Evolutionary conservation across 2,113 vertebrate species (phyloP), one percentile per base, ranked within the genome.

Genomic region (Oreochromis spilurus): DNA sequence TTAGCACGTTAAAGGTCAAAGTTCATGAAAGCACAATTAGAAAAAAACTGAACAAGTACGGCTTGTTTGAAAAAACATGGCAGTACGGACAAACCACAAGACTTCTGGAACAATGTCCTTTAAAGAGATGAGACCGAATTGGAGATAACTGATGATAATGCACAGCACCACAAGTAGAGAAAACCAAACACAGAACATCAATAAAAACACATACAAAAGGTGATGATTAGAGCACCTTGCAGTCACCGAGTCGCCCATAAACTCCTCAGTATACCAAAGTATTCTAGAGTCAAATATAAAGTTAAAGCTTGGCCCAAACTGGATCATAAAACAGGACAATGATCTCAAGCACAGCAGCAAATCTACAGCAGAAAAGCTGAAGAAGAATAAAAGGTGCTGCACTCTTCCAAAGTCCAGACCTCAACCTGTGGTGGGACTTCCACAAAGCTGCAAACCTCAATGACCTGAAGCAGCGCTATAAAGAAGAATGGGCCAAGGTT

Each of bases 91-190:
- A 48, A 48, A 72, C 14, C 40, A 1, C 60, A 65, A 65, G 60
- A 65, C 60, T 1, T 65, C 60, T 21, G 60, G 60, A 38, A 38
- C 34, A 38, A 65, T 0, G 60, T 0, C 4, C 17, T n/a, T 65
- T 65, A n/a, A 36, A 65, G 60, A 65, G 9, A 62, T n/a, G 60
- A 65, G 34, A 13, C 6, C 1, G 6, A 65, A 13, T 11, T 65
- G 60, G 34, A 65, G 19, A 38, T 34, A 0, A 3, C 4, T 65
- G 19, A 38, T 0, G 1, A 21, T 65, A 8, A 65, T 13, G 19
- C 10, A 38, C 36, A 43, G 65, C 36, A 40, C 12, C 65, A 5
- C n/a, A 24, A 40, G 24, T 14, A 14, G 36, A 40, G 36, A 13
- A 26, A 57, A 5, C 12, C 55, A 29, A 57, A 21, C 19, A 8